Percentiles rank a stretch among this genome's conserved stretches.
phyloP scores from a whole-genome alignment of 2,797 vertebrate genomes.

The Rhabdomys pumilio region DNA sequence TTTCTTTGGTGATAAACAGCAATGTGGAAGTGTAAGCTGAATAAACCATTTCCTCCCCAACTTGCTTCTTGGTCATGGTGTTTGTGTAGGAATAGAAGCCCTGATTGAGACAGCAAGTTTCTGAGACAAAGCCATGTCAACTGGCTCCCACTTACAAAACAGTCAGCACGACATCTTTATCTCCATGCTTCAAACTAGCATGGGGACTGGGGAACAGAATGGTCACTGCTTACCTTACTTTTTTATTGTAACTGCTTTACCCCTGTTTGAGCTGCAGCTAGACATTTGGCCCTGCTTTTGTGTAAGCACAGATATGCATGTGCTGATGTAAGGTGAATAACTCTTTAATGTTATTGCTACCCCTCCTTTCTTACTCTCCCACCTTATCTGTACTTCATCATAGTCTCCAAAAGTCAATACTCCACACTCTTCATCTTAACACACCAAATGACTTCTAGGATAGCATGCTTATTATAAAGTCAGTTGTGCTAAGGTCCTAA shows the following conservation, averaged over 20 bases:
- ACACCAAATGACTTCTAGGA: not conserved
- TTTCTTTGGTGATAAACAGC: no score
- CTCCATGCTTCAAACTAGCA: not conserved
- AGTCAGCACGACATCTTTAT: not conserved
- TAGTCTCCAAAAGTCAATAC: not conserved
- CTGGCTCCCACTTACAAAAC: no score
- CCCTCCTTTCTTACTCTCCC: not conserved
- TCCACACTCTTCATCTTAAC: not conserved
- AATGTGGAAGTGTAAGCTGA: no score
- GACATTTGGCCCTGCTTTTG: rapidly evolving
- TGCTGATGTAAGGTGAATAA: no score
- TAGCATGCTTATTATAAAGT: not conserved
- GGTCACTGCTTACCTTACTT: not conserved
- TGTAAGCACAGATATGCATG: not conserved
- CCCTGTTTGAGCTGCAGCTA: not conserved
- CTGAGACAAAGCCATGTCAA: not conserved
- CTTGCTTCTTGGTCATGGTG: no score
- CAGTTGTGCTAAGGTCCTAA: not conserved
- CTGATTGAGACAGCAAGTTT: not conserved
- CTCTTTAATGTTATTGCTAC: not conserved
- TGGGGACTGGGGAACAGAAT: rapidly evolving
- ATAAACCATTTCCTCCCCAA: no score
- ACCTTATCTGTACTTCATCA: not conserved
- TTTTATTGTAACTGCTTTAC: not conserved
- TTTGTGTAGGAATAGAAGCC: no score